Base-by-base conservation (phyloP, 2,888 invertebrate genomes). In the Rhamphomyia laevipes region DNA sequence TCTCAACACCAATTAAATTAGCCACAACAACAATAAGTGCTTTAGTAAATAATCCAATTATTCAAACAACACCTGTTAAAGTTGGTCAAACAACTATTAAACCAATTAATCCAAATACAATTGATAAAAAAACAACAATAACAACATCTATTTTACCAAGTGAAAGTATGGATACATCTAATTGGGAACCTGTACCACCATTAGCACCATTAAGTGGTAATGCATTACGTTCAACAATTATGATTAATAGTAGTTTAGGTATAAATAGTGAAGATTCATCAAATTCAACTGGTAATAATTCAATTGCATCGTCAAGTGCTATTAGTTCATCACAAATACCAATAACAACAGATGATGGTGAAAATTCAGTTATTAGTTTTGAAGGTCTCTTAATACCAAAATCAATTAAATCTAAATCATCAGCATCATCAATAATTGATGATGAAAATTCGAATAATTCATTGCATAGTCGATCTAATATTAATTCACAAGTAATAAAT, bases 341-440 rank as follows among this genome's bases (percentile, higher is more conserved):
- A 50, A 51, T 66, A 2, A 73, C 74, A 2, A 73, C 73, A 3
- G 72, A 74, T 53, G 72, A 73, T 45, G 77, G 78, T 46, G 80
- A 80, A 46, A 78, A 76, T 60, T 78, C 78, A 0, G 62, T 78
- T 37, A 78, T 78, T 12, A 77, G 79, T 60, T 80, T 81, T 61
- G 80, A 81, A 56, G 80, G 80, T 21, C 70, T 79, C 42, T 64
- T 81, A 5, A 61, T 77, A 38, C 57, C 80, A 76, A 56, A 50
- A 73, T 75, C 37, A 74, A n/a, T n/a, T n/a, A n/a, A n/a, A n/a
- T n/a, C n/a, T n/a, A 77, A 4, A 73, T 73, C 51, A 67, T 46
- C 47, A 11, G 46, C 50, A 10, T 47, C 50, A 11, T 48, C 49
- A 13, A 56, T 71, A 37, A 72, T 73, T 43, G 73, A 77, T 53